Evolutionary conservation across 2,113 vertebrate genomes (phyloP).

Genomic region (Macaca mulatta): DNA sequence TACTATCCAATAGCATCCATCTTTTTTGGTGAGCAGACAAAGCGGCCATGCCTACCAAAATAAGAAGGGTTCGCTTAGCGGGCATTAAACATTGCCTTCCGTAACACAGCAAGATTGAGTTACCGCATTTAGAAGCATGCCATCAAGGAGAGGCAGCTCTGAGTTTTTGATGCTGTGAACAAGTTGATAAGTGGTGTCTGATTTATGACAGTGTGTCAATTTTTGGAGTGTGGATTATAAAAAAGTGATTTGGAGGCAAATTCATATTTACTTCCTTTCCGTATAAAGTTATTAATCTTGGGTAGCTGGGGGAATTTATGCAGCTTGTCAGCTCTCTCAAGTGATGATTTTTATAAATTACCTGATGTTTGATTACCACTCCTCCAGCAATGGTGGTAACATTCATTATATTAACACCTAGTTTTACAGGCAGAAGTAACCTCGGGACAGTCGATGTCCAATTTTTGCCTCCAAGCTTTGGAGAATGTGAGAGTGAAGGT

Average conservation of each 20-base stretch:
- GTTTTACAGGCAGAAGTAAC: too few relatives aligned
- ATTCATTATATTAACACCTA: not conserved
- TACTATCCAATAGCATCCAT: accelerated
- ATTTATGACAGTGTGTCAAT: not conserved
- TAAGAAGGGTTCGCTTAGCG: accelerated
- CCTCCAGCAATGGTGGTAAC: too few relatives aligned
- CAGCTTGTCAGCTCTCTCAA: not conserved
- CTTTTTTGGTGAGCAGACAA: accelerated
- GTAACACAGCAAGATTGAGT: accelerated
- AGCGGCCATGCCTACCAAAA: accelerated
- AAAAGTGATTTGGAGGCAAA: not conserved
- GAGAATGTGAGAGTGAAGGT: accelerated
- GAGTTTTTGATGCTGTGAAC: accelerated
- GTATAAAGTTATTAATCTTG: not conserved
- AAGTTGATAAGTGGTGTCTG: accelerated
- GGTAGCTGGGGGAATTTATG: not conserved
- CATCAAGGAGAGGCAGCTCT: accelerated
- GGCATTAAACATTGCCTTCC: accelerated
- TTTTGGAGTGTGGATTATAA: not conserved
- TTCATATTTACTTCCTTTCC: not conserved
- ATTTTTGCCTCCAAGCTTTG: too few relatives aligned
- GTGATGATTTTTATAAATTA: not conserved
- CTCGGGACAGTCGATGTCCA: too few relatives aligned
- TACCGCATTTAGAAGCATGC: accelerated
- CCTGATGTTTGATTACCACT: accelerated